Base-by-base conservation (phyloP, 2,888 invertebrate species). In the Drosophila rellima region DNA sequence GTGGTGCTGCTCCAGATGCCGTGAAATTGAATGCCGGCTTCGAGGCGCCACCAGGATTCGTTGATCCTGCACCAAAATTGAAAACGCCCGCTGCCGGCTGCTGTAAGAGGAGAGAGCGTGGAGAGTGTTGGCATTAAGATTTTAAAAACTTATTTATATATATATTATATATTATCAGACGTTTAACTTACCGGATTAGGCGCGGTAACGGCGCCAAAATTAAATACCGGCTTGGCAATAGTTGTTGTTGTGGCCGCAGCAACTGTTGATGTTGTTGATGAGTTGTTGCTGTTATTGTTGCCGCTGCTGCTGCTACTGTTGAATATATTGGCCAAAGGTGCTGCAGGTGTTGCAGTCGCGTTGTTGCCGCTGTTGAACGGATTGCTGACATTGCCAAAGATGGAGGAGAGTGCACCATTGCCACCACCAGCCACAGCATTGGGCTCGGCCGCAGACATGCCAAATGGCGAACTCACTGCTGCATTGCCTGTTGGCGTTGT, bases 191-290 rank as follows among this genome's bases (percentile, higher is more conserved):
- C 88, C 15, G 70, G 37, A 39, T 51, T 40, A n/a, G 69, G 26
- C 13, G 63, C 37, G 17, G 81, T 51, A n/a, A 54, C 56, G 17
- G 68, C 54, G 77, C 90, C 84, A 65, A 92, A 92, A 56, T 91
- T 91, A 72, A 91, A 92, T 59, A 90, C 87, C 56, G 88, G 79
- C 67, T 90, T 90, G 4, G 74, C 44, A 8, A 62, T 31, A 20
- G 60, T 35, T 56, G 67, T 50, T 50, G 67, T 52, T 18, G 55
- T 23, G 18, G 66, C 18, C 11, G 54, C 44, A 1, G 63, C 31
- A n/a, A 39, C 23, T 29, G 61, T 17, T 42, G 68, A 18, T 15
- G 52, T n/a, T 39, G 45, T 37, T 44, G 69, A n/a, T n/a, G n/a
- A n/a, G n/a, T n/a, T n/a, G n/a, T n/a, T 35, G 40, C 11, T 35